Percentiles rank a stretch among this genome's conserved stretches.
Conservation (phyloP, 2,888 invertebrate species). For the Ypsolopha sequella region DNA sequence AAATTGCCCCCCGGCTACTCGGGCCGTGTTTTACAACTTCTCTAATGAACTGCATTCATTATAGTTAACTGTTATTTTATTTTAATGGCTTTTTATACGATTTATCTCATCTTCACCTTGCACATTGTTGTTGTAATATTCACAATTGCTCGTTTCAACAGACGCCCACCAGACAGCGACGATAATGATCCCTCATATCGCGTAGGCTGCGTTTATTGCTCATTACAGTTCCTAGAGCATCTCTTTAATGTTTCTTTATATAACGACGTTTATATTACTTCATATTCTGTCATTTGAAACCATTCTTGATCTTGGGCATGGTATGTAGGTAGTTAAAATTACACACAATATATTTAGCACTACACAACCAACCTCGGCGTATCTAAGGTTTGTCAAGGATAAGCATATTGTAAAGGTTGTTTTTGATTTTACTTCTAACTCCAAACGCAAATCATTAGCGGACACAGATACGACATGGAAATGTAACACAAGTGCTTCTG, state of each 20-base stretch:
- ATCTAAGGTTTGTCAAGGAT: too few species aligned
- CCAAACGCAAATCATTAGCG: neutral
- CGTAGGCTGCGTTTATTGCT: constrained; percentile 59
- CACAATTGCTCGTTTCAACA: constrained; percentile 46
- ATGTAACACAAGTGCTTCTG: neutral
- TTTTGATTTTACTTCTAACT: too few species aligned
- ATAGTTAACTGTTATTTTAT: neutral
- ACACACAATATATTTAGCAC: too few species aligned
- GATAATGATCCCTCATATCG: constrained; percentile 60
- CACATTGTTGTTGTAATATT: constrained; percentile 37
- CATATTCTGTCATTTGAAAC: neutral
- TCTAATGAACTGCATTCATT: constrained; percentile 3
- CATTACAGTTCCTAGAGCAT: constrained; percentile 13
- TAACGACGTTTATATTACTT: neutral
- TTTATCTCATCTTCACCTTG: neutral
- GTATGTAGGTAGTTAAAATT: too few species aligned
- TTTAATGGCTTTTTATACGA: neutral
- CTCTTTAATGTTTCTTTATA: neutral
- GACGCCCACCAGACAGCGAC: constrained; percentile 38
- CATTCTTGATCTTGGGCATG: too few species aligned
- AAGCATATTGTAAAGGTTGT: too few species aligned
- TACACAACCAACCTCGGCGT: too few species aligned
- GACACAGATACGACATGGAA: neutral
- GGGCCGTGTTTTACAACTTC: neutral
- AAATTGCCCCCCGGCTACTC: neutral